A percentile compares a stretch with the other conserved stretches of the same genome.
These are phyloP conservation scores for Spea multiplicata DNA, from an alignment of 2,113 vertebrate species.

Conservation along the genomic window DNA sequence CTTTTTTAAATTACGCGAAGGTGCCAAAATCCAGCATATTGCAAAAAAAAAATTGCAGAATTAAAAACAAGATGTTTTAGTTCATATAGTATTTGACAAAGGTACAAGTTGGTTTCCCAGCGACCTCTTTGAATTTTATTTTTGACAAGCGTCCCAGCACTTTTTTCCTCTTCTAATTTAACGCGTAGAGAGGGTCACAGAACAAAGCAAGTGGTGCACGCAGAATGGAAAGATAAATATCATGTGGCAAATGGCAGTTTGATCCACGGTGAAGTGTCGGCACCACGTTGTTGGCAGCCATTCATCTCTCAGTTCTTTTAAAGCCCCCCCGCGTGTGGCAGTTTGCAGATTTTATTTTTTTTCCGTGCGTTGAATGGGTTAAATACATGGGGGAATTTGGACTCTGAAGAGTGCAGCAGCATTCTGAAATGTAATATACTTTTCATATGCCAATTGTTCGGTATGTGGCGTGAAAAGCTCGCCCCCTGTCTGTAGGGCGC, in stretches of 20 bases:
- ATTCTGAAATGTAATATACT: constrained; percentile 68
- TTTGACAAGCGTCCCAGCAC: background rate
- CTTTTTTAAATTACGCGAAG: constrained; percentile 62
- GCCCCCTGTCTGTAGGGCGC: constrained; percentile 54
- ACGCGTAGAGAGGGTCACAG: background rate
- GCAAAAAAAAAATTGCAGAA: constrained; percentile 38
- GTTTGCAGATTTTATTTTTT: background rate
- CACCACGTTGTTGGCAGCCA: background rate
- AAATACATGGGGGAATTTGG: background rate
- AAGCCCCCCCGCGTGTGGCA: background rate
- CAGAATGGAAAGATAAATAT: constrained; percentile 6
- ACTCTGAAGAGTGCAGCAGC: constrained; percentile 63
- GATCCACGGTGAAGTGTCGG: background rate
- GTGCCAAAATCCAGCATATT: constrained; percentile 62
- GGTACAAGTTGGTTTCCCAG: too few species aligned
- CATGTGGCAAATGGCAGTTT: background rate
- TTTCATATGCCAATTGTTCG: constrained; percentile 64
- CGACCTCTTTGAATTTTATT: background rate
- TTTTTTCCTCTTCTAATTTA: background rate
- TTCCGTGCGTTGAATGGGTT: background rate
- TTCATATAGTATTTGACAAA: constrained; percentile 19
- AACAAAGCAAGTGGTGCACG: background rate
- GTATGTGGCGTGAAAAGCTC: constrained; percentile 53
- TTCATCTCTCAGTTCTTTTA: background rate
- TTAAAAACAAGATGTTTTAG: background rate